These are phyloP conservation scores for Brachyptera risi DNA, from an alignment of 2,888 invertebrate genomes.

Conservation along the genomic window DNA sequence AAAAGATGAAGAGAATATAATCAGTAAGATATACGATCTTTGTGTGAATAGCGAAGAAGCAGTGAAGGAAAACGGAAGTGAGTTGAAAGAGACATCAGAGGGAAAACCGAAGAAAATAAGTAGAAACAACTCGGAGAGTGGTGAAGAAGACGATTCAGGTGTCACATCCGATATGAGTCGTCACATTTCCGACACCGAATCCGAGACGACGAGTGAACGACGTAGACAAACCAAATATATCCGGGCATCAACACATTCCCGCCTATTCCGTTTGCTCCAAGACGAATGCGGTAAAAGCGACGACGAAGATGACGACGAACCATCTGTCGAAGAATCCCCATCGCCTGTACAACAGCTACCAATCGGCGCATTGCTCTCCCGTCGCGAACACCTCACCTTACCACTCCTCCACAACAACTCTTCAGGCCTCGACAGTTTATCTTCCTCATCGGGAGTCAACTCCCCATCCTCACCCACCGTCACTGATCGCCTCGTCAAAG, in stretches of 20 bases:
- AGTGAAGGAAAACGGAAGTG: constrained; percentile 33
- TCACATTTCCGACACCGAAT: constrained; percentile 61
- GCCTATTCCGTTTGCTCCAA: constrained; percentile 62
- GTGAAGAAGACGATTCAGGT: constrained; percentile 64
- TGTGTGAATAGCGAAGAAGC: constrained; percentile 29
- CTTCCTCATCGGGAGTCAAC: constrained; percentile 50
- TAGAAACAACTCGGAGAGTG: constrained; percentile 38
- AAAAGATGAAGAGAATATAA: constrained; percentile 33
- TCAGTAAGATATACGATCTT: constrained; percentile 26
- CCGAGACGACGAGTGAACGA: constrained; percentile 53
- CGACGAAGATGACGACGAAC: constrained; percentile 39
- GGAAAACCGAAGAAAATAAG: too few species aligned
- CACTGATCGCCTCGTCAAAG: constrained; percentile 54
- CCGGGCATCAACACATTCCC: constrained; percentile 67
- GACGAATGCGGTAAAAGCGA: constrained; percentile 50
- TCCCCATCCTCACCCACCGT: constrained; percentile 48
- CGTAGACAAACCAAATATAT: constrained; percentile 59
- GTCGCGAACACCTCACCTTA: constrained; percentile 51
- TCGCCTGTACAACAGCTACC: constrained; percentile 22
- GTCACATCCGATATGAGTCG: constrained; percentile 66
- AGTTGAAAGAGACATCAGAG: constrained; percentile 32
- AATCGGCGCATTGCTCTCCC: constrained; percentile 33
- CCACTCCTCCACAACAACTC: constrained; percentile 47
- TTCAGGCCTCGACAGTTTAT: constrained; percentile 51
- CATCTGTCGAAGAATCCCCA: constrained; percentile 34